These are phyloP conservation scores for Dicrurus megarhynchus DNA, from an alignment of 2,113 vertebrate genomes.

Conservation along the genomic window DNA sequence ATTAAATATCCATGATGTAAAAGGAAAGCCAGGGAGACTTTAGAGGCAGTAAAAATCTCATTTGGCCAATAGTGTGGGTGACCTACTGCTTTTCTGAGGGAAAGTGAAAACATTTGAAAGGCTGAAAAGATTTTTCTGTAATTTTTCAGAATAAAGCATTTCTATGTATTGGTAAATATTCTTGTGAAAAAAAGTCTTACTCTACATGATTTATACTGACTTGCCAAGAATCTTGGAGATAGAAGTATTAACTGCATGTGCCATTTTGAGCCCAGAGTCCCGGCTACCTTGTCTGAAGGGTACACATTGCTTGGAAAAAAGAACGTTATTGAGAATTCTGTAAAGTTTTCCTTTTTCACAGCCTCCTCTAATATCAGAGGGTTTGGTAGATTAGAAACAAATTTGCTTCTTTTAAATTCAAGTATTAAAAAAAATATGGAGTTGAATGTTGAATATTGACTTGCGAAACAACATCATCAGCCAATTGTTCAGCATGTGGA, in stretches of 20 bases:
- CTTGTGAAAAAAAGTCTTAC: slow-evolving; percentile 28
- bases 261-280: slow-evolving; percentile 12
- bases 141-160: slow-evolving; percentile 56
- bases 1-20: slow-evolving; percentile 24
- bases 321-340: background rate
- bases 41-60: slow-evolving; percentile 47
- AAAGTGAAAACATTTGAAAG: background rate
- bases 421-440: background rate
- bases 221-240: slow-evolving; percentile 53
- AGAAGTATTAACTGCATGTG: slow-evolving; percentile 2
- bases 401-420: background rate
- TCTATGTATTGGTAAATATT: slow-evolving; percentile 42
- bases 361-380: background rate
- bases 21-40: slow-evolving; percentile 53
- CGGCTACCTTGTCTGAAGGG: background rate
- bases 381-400: background rate
- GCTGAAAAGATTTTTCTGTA: background rate
- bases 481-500: background rate
- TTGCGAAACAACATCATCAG: background rate
- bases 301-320: background rate
- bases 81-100: slow-evolving; percentile 12
- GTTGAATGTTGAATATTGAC: background rate
- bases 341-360: background rate
- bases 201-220: slow-evolving; percentile 35
- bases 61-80: slow-evolving; percentile 29